phyloP scores from a whole-genome alignment of 2,113 vertebrate species.

The Tupaia chinensis region DNA sequence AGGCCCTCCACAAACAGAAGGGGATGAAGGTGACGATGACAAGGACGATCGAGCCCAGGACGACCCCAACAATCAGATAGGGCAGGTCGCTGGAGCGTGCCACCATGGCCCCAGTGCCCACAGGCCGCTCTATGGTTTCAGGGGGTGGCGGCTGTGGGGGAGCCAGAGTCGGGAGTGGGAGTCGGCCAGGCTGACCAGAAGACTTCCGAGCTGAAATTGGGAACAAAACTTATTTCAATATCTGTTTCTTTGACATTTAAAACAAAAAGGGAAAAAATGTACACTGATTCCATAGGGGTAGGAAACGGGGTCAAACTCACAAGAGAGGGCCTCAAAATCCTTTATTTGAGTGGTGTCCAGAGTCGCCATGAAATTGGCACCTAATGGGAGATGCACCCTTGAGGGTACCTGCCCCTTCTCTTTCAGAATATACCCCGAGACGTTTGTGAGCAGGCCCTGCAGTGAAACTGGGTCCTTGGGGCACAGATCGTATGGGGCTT shows the following conservation, averaged over 20 bases:
- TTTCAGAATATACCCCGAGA: not conserved
- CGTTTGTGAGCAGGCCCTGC: not conserved
- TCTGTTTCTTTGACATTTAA: not conserved
- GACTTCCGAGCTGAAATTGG: conserved; percentile 86
- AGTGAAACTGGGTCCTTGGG: not conserved
- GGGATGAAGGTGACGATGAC: conserved; percentile 97
- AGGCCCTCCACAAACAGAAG: conserved; percentile 97
- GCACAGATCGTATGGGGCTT: not conserved
- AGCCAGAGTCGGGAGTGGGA: conserved; percentile 85
- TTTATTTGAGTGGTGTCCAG: not conserved
- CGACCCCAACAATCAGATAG: conserved; percentile 95
- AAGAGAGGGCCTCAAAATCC: not conserved
- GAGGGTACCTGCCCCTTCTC: not conserved
- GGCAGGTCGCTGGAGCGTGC: conserved; percentile 95
- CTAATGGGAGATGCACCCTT: not conserved
- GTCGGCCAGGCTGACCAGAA: conserved; percentile 88
- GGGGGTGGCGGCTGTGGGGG: conserved; percentile 84
- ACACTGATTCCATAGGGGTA: not conserved
- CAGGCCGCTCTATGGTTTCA: conserved; percentile 81
- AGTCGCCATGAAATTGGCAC: not conserved
- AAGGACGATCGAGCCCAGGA: conserved; percentile 94
- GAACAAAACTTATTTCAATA: not conserved
- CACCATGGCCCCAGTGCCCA: conserved; percentile 86
- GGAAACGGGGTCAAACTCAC: not conserved
- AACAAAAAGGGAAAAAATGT: not conserved